Conservation (phyloP, 2,888 invertebrate species). For the Aphidius colemani region DNA sequence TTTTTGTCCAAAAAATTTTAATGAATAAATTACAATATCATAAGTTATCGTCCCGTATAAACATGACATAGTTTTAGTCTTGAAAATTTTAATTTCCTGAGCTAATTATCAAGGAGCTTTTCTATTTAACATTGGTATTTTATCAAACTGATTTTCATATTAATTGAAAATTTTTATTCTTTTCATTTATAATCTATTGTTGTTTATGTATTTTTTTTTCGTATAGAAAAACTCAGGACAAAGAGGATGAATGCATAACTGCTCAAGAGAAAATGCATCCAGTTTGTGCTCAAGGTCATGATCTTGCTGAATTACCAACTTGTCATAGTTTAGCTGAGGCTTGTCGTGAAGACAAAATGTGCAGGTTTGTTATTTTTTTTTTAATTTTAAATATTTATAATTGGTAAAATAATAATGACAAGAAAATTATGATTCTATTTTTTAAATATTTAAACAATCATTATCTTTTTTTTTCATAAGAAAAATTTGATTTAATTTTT, state of each 20-base stretch:
- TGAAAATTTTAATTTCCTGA: neutral
- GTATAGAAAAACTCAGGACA: constrained; percentile 82
- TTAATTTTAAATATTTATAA: neutral
- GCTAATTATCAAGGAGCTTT: neutral
- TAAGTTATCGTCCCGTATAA: no score
- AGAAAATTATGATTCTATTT: no score
- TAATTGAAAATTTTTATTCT: constrained; percentile 1
- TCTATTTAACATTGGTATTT: neutral
- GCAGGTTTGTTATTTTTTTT: constrained; percentile 70
- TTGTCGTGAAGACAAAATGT: constrained; percentile 80
- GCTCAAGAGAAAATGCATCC: constrained; percentile 91
- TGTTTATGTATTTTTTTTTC: constrained; percentile 31
- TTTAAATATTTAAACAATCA: no score
- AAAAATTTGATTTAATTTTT: no score
- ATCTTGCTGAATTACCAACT: constrained; percentile 77
- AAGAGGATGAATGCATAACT: constrained; percentile 84
- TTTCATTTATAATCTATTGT: constrained; percentile 1
- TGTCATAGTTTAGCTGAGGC: constrained; percentile 84
- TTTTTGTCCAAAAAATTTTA: no score
- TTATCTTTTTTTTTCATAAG: no score
- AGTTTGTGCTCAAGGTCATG: constrained; percentile 81
- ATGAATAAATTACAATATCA: no score
- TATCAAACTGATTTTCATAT: constrained; percentile 6
- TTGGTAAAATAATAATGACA: no score
- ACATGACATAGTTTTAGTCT: no score